Conservation (phyloP, 2,888 invertebrate genomes). For the Asteroscopus sphinx region DNA sequence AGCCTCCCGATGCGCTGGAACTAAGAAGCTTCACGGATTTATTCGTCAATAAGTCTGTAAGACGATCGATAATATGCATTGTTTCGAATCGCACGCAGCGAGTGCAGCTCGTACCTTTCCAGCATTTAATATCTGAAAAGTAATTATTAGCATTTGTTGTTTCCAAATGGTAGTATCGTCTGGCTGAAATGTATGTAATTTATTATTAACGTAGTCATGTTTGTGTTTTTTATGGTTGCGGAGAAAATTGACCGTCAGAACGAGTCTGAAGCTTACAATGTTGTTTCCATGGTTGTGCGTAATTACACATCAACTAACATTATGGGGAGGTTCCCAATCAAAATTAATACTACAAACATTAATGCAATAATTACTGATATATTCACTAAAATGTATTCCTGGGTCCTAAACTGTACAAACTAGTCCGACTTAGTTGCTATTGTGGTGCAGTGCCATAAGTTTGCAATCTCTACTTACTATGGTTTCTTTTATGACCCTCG, state of each 20-base stretch:
- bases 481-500: slow-evolving; percentile 81
- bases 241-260: slow-evolving; percentile 77
- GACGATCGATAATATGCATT: slow-evolving; percentile 71
- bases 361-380: slow-evolving; percentile 13
- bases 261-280: slow-evolving; percentile 71
- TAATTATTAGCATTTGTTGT: slow-evolving; percentile 80
- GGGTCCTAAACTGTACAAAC: slow-evolving; percentile 14
- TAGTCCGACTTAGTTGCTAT: slow-evolving; percentile 15
- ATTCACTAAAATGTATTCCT: not conserved
- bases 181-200: slow-evolving; percentile 76
- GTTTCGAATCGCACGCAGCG: slow-evolving; percentile 57
- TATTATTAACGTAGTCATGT: slow-evolving; percentile 81
- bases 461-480: slow-evolving; percentile 67
- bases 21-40: slow-evolving; percentile 62
- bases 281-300: slow-evolving; percentile 62
- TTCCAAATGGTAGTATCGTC: slow-evolving; percentile 76
- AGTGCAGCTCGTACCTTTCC: slow-evolving; percentile 60
- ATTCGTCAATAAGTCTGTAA: slow-evolving; percentile 71
- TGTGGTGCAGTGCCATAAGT: slow-evolving; percentile 36
- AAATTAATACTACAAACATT: slow-evolving; percentile 45
- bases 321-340: slow-evolving; percentile 49
- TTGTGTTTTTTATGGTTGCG: slow-evolving; percentile 75
- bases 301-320: slow-evolving; percentile 65
- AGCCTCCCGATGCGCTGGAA: slow-evolving; percentile 47
- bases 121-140: slow-evolving; percentile 71